These are phyloP conservation scores for Ophonus ardosiacus DNA, from an alignment of 2,888 invertebrate species.

Conservation along the genomic window DNA sequence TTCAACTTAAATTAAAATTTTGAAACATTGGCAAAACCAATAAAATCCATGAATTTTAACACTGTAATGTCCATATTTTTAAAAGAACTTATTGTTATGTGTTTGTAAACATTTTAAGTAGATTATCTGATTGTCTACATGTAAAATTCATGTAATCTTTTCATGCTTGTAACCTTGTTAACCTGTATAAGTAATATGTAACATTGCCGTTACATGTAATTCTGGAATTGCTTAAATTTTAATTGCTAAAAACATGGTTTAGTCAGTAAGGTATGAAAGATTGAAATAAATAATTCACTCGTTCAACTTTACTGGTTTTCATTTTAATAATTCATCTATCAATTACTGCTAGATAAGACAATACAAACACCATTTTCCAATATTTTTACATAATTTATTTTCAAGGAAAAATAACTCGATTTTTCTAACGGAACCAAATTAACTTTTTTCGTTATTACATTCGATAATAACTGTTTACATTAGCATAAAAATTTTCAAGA, in stretches of 20 bases:
- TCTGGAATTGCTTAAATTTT: background rate
- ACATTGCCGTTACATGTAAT: background rate
- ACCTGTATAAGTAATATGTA: background rate
- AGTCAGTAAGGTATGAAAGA: background rate
- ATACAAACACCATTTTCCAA: conserved; percentile 47
- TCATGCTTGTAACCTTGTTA: background rate
- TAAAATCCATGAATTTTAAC: background rate
- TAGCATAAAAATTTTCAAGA: conserved; percentile 40
- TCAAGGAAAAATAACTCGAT: conserved; percentile 38
- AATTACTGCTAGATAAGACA: conserved; percentile 25
- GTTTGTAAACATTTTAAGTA: background rate
- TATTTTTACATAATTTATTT: conserved; percentile 48
- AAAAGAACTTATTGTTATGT: background rate
- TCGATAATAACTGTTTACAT: conserved; percentile 46
- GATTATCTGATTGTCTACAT: background rate
- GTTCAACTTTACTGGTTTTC: conserved; percentile 12
- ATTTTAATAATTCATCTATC: conserved; percentile 11
- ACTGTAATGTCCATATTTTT: background rate
- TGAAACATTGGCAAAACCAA: no score
- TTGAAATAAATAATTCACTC: background rate
- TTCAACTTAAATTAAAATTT: no score
- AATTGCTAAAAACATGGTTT: background rate
- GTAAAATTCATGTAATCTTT: background rate
- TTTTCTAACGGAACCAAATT: conserved; percentile 36
- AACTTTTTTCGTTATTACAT: conserved; percentile 37